phyloP scores from a whole-genome alignment of 2,797 vertebrate genomes.

The Antrozous pallidus region DNA sequence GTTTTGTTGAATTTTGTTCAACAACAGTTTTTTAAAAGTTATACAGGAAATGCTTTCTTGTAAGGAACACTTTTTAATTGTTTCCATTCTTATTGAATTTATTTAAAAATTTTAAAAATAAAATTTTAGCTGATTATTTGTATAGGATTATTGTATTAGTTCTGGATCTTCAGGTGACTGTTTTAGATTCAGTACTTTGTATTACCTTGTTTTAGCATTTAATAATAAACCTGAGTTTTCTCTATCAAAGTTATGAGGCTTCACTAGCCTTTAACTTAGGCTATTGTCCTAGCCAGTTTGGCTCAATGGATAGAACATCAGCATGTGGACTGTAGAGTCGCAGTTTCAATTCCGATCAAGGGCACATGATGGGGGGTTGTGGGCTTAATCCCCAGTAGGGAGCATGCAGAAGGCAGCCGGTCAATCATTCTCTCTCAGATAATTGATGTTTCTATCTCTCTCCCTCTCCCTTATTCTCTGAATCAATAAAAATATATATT shows the following conservation, averaged over 20 bases:
- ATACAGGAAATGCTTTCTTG: neutral
- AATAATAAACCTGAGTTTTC: neutral
- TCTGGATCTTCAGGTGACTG: neutral
- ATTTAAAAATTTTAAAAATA: neutral
- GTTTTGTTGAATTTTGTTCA: slow-evolving; percentile 12
- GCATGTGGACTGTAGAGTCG: too few relatives aligned
- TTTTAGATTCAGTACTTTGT: neutral
- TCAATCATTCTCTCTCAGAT: too few relatives aligned
- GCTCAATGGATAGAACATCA: too few relatives aligned
- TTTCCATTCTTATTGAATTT: neutral
- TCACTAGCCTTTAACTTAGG: neutral
- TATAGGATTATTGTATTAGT: neutral
- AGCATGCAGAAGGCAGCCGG: too few relatives aligned
- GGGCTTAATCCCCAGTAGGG: too few relatives aligned
- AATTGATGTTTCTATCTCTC: too few relatives aligned
- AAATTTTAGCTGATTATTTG: neutral
- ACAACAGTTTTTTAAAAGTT: neutral
- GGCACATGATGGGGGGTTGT: too few relatives aligned
- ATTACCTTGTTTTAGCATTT: neutral
- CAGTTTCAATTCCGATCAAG: too few relatives aligned
- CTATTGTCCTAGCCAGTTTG: neutral
- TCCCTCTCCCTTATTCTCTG: too few relatives aligned
- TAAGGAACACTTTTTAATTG: neutral
- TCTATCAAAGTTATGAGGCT: neutral
- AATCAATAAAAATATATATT: too few relatives aligned